Evolutionary conservation across 2,113 vertebrate species (phyloP), one percentile per base, ranked within the genome.

Genomic region (Gorsachius goisagi): DNA sequence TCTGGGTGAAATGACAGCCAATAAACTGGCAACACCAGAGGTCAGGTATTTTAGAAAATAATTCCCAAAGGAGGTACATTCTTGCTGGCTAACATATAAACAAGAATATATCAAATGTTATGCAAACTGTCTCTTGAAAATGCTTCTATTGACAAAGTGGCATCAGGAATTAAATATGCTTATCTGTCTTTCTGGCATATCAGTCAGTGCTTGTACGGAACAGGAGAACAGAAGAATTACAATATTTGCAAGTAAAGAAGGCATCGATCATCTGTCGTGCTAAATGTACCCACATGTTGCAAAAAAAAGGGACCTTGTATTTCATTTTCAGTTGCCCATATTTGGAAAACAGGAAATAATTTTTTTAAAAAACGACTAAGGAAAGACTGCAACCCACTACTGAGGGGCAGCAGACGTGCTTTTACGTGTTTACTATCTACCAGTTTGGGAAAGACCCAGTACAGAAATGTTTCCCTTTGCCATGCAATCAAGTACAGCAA

Each of bases 181-280:
- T 87, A 49, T 71, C 50, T 76, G 11, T 60, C 71, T 80, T 52
- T 45, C 56, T 64, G 63, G 20, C 71, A 15, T 64, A 77, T 60
- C 72, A 69, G 33, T 50, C 28, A 68, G 30, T 35, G 53, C 24
- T 58, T 64, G 56, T 69, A 80, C 16, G n/a, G 60, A 89, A 52
- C 10, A 24, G 19, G 33, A 75, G 22, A 80, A 28, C 71, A 35
- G 22, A 28, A 58, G 50, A 80, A 80, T 73, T 69, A 90, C 76
- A 63, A 26, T 80, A 64, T 78, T 91, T 71, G 49, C 69, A 79
- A 79, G 76, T 56, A 73, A 85, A 96, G 94, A 93, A 90, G 56
- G 78, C 85, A 84, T 89, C 59, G 76, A 15, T 85, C 58, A 83
- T 30, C 55, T 77, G 55, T 86, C 53, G 35, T 72, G 9, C 73